Conservation (phyloP, 2,113 vertebrate genomes). For the Lates calcarifer region DNA sequence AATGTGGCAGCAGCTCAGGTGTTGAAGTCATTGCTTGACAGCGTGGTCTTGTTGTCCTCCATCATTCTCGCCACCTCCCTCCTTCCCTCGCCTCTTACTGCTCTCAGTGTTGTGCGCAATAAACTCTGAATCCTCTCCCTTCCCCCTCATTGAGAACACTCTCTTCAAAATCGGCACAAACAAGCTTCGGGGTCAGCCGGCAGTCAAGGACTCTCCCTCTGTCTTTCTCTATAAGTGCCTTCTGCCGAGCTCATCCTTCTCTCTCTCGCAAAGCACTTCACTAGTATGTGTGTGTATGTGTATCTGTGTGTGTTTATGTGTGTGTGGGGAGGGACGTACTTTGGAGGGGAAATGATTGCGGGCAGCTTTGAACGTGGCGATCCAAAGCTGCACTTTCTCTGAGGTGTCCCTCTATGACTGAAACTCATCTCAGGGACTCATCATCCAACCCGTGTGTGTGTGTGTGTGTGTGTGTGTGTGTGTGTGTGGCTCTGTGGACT, state of each 20-base stretch:
- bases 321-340: conserved; percentile 9
- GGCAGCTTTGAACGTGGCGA: conserved; percentile 62
- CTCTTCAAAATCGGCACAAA: conserved; percentile 68
- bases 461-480: conserved; percentile 6
- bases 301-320: conserved; percentile 18
- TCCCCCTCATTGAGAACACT: conserved; percentile 36
- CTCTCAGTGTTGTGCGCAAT: conserved; percentile 40
- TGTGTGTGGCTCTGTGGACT: conserved; percentile 18
- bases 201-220: conserved; percentile 79
- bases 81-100: conserved; percentile 34
- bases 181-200: conserved; percentile 68
- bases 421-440: conserved; percentile 65
- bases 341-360: conserved; percentile 65
- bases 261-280: conserved; percentile 41
- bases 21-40: conserved; percentile 49
- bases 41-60: conserved; percentile 64
- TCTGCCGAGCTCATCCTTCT: conserved; percentile 47
- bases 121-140: conserved; percentile 41
- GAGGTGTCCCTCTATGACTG: conserved; percentile 57
- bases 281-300: conserved; percentile 8
- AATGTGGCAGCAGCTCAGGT: conserved; percentile 39
- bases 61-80: conserved; percentile 52
- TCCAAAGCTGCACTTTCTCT: conserved; percentile 71
- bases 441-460: conserved; percentile 15
- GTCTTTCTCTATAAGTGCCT: conserved; percentile 64